Evolutionary conservation across 2,113 vertebrate species (phyloP), one percentile per base, ranked within the genome.

Genomic region (Aspiorhynchus laticeps): DNA sequence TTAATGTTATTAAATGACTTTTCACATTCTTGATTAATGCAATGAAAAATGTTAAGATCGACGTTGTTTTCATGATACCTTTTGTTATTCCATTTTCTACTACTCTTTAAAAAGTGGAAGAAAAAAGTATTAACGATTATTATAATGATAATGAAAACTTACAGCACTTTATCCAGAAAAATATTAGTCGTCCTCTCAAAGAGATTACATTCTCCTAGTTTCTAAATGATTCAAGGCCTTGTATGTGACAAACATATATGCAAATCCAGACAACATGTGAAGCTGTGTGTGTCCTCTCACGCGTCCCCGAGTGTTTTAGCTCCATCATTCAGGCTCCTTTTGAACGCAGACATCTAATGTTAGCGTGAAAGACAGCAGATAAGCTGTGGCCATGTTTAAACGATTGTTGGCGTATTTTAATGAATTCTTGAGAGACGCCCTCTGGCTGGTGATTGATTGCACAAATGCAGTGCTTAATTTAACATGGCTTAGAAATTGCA

Each of bases 381-480:
- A 85, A 75, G 74, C 65, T 21, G 33, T n/a, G 46, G 51, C 73
- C 59, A 33, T 48, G 43, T 63, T 38, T 38, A n/a, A 51, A 59
- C 15, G 28, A 48, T 38, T 65, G 84, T 67, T 43, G 76, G 71
- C 53, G 74, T 69, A 75, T 84, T 87, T 80, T 46, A 77, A 88
- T 63, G 15, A 83, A 84, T 77, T 84, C 85, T 46, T 74, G 81
- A 38, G 65, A 71, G 63, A 26, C 65, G 17, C 51, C 46, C 38
- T 46, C 59, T 79, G 19, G 75, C 46, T 14, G 56, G 28, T 75
- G 75, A 80, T 56, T 83, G 80, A 87, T 61, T 86, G 88, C 75
- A 81, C 74, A 88, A 69, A 86, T 43, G 56, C 51, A 87, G 65
- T 80, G 86, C 56, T 67, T 90, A 84, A 90, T 90, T 75, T 63